phyloP scores from a whole-genome alignment of 2,888 invertebrate species.

The Tipula confusa region DNA sequence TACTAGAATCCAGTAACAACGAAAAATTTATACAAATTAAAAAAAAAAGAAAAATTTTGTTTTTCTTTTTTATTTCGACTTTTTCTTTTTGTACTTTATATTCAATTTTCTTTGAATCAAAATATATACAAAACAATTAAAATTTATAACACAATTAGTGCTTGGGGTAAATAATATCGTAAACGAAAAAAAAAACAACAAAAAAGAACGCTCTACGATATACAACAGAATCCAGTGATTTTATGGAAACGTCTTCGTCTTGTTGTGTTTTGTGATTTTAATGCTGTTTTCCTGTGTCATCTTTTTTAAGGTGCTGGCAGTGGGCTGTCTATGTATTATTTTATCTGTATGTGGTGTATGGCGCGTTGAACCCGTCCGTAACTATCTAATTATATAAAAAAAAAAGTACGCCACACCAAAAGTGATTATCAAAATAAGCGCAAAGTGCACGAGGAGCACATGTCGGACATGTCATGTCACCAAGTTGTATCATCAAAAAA shows the following conservation, averaged over 20 bases:
- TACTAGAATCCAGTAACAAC: neutral
- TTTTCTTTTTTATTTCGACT: neutral
- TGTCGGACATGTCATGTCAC: conserved; percentile 51
- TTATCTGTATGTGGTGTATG: neutral
- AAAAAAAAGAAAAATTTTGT: neutral
- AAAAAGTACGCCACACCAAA: neutral
- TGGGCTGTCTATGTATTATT: neutral
- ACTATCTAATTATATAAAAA: neutral
- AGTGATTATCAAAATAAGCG: neutral
- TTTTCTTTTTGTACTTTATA: conserved; percentile 4
- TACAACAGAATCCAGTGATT: neutral
- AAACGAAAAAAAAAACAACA: neutral
- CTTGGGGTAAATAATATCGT: neutral
- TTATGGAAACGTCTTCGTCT: neutral
- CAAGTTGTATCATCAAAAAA: conserved; percentile 40
- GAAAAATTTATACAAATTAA: neutral
- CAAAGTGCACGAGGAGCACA: neutral
- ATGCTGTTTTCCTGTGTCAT: conserved; percentile 1
- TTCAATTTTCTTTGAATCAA: neutral
- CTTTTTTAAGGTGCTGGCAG: conserved; percentile 14
- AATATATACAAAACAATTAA: neutral
- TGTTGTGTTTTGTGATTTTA: neutral
- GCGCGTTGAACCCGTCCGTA: conserved; percentile 29
- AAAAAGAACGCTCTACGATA: neutral
- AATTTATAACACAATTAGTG: conserved; percentile 3